These are phyloP conservation scores for Corapipo altera DNA, from an alignment of 2,113 vertebrate genomes.

Conservation along the genomic window DNA sequence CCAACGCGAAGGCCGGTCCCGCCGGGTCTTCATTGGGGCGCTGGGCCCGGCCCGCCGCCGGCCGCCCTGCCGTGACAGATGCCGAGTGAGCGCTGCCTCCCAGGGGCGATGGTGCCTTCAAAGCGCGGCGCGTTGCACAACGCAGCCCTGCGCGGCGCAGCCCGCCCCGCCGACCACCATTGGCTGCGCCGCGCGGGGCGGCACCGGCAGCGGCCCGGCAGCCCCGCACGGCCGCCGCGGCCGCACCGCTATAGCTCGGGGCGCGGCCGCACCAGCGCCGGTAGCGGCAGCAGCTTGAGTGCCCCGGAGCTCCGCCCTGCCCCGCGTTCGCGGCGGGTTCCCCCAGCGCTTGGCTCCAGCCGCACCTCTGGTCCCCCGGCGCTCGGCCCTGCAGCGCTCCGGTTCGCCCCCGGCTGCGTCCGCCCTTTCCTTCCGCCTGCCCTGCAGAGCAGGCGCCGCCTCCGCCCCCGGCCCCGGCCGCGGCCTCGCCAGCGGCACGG, in stretches of 20 bases:
- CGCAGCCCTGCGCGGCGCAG: background rate
- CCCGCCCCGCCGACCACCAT: conserved; percentile 42
- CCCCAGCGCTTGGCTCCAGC: background rate
- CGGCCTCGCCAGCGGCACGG: background rate
- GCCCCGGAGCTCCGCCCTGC: background rate
- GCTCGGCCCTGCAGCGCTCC: background rate
- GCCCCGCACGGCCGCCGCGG: background rate
- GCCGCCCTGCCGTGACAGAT: background rate
- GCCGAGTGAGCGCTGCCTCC: background rate
- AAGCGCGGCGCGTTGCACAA: conserved; percentile 44
- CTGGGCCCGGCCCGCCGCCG: background rate
- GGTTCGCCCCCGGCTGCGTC: background rate
- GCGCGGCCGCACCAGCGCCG: background rate
- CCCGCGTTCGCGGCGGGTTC: background rate
- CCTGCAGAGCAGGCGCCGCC: background rate
- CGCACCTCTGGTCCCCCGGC: background rate
- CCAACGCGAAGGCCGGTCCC: background rate
- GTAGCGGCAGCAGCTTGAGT: background rate
- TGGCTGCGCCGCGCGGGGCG: conserved; percentile 28
- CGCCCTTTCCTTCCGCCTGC: conserved; percentile 29
- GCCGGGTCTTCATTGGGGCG: background rate
- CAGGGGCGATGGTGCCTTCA: background rate
- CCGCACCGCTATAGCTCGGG: background rate
- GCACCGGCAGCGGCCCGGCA: background rate
- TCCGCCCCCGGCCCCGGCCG: background rate